Percentiles rank a stretch among this genome's conserved stretches.
Conservation (phyloP, 2,888 invertebrate species). For the Elaeidobius kamerunicus region DNA sequence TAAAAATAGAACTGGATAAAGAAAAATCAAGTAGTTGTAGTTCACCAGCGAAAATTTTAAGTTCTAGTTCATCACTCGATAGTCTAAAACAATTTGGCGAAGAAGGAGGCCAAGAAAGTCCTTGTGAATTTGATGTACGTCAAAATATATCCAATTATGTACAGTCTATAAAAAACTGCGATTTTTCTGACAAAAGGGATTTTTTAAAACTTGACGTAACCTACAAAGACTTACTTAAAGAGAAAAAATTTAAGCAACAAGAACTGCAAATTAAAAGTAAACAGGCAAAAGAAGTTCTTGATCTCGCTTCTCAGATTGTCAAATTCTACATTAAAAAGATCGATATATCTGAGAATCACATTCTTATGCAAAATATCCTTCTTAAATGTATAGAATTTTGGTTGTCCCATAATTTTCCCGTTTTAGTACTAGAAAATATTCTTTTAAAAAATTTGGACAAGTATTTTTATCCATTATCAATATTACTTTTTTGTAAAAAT, state of each 20-base stretch:
- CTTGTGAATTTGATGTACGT: conserved; percentile 46
- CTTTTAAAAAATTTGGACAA: conserved; percentile 50
- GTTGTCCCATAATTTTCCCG: conserved; percentile 47
- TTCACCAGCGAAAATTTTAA: conserved; percentile 45
- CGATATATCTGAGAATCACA: conserved; percentile 49
- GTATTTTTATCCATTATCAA: conserved; percentile 50
- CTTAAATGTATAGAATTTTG: conserved; percentile 50
- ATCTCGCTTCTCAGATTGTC: conserved; percentile 44
- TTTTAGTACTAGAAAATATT: conserved; percentile 46
- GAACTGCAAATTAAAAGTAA: conserved; percentile 43
- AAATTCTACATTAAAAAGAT: conserved; percentile 49
- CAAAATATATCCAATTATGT: conserved; percentile 47
- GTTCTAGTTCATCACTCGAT: conserved; percentile 48
- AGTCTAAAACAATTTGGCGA: conserved; percentile 50
- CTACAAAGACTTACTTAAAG: conserved; percentile 18
- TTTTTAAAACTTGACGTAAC: conserved; percentile 10
- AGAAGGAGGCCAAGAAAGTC: conserved; percentile 49
- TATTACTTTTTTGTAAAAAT: conserved; percentile 50
- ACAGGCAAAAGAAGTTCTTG: conserved; percentile 43
- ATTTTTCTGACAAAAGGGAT: conserved; percentile 5
- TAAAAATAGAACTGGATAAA: conserved; percentile 36
- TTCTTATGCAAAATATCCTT: conserved; percentile 50
- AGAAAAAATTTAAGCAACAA: conserved; percentile 15
- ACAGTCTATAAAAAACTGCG: conserved; percentile 44
- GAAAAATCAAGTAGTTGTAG: conserved; percentile 34